Percentiles rank a stretch among this genome's conserved stretches.
phyloP scores from a whole-genome alignment of 30 jellyfish, hydroid and myxozoan species.

The Aurelia coerulea region DNA sequence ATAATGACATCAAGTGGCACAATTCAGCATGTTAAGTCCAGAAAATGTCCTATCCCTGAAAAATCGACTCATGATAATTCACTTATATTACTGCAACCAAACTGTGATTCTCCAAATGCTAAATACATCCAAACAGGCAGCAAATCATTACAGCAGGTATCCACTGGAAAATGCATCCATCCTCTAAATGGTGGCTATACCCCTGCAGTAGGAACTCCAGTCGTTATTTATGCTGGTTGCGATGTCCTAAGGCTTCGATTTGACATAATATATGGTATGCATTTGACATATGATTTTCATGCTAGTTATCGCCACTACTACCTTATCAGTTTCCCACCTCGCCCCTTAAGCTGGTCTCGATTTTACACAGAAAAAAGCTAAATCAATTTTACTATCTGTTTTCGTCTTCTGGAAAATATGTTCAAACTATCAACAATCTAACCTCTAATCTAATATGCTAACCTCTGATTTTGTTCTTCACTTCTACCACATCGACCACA shows the following conservation, averaged over 20 bases:
- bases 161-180: conserved; percentile 61
- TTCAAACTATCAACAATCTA: no score
- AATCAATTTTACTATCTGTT: no score
- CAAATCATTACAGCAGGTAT: conserved; percentile 31
- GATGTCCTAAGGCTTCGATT: conserved; percentile 33
- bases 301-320: no score
- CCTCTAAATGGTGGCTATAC: conserved; percentile 23
- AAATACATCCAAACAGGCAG: conserved; percentile 10
- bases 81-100: conserved; percentile 15
- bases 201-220: conserved; percentile 59
- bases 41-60: conserved; percentile 9
- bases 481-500: no score
- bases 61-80: not conserved
- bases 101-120: conserved; percentile 22
- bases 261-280: conserved; percentile 7
- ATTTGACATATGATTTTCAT: no score
- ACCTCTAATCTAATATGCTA: no score
- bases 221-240: conserved; percentile 63
- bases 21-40: conserved; percentile 1
- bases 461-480: no score
- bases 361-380: no score
- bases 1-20: conserved; percentile 10
- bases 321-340: no score
- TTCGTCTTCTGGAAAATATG: no score
- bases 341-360: no score